These are phyloP conservation scores for Chrysomela aeneicollis DNA, from an alignment of 2,888 invertebrate species.

Conservation along the genomic window DNA sequence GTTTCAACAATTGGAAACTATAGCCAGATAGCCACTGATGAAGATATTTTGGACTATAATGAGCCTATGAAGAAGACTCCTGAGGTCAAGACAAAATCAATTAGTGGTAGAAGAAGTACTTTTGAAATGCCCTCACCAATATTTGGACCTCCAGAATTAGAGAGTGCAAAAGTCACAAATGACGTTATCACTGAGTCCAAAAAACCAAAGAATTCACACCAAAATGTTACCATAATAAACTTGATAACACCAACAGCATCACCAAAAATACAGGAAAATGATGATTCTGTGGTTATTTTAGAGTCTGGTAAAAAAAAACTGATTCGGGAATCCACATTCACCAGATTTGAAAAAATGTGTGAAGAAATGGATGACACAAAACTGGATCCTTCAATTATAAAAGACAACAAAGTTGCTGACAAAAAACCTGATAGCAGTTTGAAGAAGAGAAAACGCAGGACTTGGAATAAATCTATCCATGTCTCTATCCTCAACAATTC, in stretches of 20 bases:
- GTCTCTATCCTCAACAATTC: slow-evolving; percentile 26
- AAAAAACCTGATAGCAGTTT: background rate
- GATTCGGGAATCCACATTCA: slow-evolving; percentile 8
- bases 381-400: background rate
- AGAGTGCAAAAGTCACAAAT: background rate
- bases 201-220: background rate
- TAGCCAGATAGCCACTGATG: background rate
- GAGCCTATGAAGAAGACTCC: background rate
- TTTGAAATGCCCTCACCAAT: slow-evolving; percentile 20
- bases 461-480: slow-evolving; percentile 30
- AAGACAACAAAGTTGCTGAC: background rate
- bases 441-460: slow-evolving; percentile 26
- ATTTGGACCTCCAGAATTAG: background rate
- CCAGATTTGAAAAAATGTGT: background rate
- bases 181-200: background rate
- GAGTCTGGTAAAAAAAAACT: background rate
- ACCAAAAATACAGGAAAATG: background rate
- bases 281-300: background rate
- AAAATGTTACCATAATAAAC: slow-evolving; percentile 1
- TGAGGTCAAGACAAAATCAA: background rate
- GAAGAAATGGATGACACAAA: background rate
- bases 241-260: slow-evolving; percentile 14
- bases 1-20: background rate
- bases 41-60: background rate
- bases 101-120: slow-evolving; percentile 2